phyloP scores from a whole-genome alignment of 2,113 vertebrate genomes.

The Orientallactaga bullata region DNA sequence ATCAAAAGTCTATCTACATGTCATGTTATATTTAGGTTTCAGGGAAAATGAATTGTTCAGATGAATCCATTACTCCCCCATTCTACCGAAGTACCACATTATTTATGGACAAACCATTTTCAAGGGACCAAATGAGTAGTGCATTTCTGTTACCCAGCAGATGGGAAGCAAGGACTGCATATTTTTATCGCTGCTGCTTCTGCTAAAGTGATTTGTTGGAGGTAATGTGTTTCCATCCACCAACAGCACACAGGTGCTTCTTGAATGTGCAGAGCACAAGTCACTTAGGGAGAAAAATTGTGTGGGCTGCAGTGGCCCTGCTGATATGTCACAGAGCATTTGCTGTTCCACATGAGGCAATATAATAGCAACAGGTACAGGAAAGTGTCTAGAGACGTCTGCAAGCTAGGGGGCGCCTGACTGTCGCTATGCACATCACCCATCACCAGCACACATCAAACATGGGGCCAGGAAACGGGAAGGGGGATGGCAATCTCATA shows the following conservation, averaged over 20 bases:
- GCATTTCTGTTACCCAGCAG: constrained; percentile 69
- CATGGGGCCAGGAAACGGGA: not conserved
- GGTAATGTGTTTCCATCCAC: not conserved
- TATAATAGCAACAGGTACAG: not conserved
- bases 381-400: not conserved
- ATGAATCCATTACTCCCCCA: constrained; percentile 75
- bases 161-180: constrained; percentile 19
- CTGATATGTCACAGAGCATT: not conserved
- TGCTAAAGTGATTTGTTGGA: constrained; percentile 36
- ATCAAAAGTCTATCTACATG: constrained; percentile 78
- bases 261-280: not conserved
- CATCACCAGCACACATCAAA: not conserved
- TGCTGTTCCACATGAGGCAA: not conserved
- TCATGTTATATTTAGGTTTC: constrained; percentile 84
- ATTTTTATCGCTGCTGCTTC: constrained; percentile 40
- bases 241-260: not conserved
- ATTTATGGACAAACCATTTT: constrained; percentile 52
- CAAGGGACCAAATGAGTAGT: constrained; percentile 39
- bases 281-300: not conserved
- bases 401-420: not conserved
- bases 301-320: not conserved
- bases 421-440: not conserved
- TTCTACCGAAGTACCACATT: constrained; percentile 62
- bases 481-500: fast-evolving
- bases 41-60: constrained; percentile 78